phyloP scores from a whole-genome alignment of 2,888 invertebrate genomes.

The Dasysyrphus albostriatus region DNA sequence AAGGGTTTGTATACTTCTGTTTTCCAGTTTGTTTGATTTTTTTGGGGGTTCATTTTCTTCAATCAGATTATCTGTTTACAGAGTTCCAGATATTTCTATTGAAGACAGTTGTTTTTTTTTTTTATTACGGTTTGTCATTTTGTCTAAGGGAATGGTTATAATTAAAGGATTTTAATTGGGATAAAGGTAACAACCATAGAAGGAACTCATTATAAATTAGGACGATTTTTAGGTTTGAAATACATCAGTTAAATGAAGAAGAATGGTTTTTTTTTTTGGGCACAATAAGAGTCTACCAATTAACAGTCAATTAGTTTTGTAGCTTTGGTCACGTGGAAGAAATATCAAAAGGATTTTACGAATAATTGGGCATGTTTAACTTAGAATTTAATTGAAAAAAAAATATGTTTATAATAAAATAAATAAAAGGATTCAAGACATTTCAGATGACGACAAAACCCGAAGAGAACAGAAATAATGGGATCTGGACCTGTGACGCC shows the following conservation, averaged over 20 bases:
- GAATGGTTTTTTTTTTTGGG: not conserved
- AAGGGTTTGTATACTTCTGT: constrained; percentile 12
- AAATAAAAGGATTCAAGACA: constrained; percentile 4
- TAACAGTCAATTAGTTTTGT: constrained; percentile 48
- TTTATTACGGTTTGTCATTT: constrained; percentile 33
- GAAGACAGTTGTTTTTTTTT: constrained; percentile 38
- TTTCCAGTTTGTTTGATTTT: constrained; percentile 2
- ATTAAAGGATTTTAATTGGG: constrained; percentile 66
- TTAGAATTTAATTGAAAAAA: not conserved
- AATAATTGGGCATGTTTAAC: constrained; percentile 10
- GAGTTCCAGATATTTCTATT: constrained; percentile 31
- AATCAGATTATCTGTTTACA: constrained; percentile 56
- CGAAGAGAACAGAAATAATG: no score
- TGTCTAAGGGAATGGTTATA: constrained; percentile 18
- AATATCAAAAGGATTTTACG: constrained; percentile 16
- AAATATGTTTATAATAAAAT: not conserved
- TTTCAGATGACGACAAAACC: no score
- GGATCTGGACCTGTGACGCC: no score
- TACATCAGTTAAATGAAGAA: not conserved
- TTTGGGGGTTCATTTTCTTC: constrained; percentile 38
- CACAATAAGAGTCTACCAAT: constrained; percentile 31
- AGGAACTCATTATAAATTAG: constrained; percentile 52
- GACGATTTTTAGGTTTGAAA: constrained; percentile 23
- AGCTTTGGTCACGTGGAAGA: constrained; percentile 21
- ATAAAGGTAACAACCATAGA: constrained; percentile 38